Percentiles rank a stretch among this genome's conserved stretches.
phyloP scores from a whole-genome alignment of 2,797 vertebrate species.

The Mionectes olivaceus region DNA sequence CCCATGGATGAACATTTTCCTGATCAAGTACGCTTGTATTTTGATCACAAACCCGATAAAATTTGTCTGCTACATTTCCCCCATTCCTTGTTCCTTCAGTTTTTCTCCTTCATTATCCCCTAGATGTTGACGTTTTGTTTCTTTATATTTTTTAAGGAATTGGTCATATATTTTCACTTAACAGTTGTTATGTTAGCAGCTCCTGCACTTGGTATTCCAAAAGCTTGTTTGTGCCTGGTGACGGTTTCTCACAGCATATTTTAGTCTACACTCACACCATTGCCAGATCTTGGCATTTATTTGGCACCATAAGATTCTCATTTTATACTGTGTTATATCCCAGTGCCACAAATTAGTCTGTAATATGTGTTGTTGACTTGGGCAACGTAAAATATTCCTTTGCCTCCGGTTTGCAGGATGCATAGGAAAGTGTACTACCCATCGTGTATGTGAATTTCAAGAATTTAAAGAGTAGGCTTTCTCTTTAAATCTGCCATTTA shows the following conservation, averaged over 20 bases:
- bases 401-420: background rate
- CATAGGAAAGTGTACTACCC: background rate
- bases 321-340: background rate
- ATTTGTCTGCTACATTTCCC: background rate
- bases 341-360: background rate
- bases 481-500: background rate
- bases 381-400: background rate
- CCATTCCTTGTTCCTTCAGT: background rate
- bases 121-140: background rate
- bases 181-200: background rate
- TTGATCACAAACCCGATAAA: background rate
- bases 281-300: background rate
- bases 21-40: background rate
- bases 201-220: background rate
- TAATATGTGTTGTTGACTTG: background rate
- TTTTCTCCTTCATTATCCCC: background rate
- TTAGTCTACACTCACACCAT: background rate
- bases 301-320: rapidly evolving
- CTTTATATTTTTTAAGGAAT: background rate
- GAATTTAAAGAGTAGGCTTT: background rate
- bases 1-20: background rate
- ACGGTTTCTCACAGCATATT: constrained; percentile 17
- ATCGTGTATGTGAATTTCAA: rapidly evolving
- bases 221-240: background rate
- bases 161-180: background rate